A percentile compares a stretch with the other conserved stretches of the same genome.
Evolutionary conservation across 2,113 vertebrate genomes (phyloP).

Genomic region (Perccottus glenii): DNA sequence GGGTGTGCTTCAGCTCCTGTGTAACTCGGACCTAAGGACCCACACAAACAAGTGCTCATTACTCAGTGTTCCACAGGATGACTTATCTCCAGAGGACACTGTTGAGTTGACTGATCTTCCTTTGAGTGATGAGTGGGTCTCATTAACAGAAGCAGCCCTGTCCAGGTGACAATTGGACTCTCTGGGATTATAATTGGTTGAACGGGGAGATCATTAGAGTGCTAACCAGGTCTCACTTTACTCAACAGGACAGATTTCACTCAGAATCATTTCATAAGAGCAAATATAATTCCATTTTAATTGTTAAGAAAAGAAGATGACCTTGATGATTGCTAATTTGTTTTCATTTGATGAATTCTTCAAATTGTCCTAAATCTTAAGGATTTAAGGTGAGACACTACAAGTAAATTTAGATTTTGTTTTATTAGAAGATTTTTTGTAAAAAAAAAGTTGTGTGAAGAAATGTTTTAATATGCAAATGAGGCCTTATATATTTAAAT

Average conservation of each 20-base stretch:
- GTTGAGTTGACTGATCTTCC: conserved; percentile 18
- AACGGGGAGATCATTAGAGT: conserved; percentile 17
- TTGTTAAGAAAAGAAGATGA: no score
- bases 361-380: no score
- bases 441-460: no score
- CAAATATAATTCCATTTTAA: no score
- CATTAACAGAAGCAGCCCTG: conserved; percentile 1
- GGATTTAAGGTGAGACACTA: no score
- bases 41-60: conserved; percentile 45
- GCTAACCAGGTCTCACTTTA: not conserved
- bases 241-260: not conserved
- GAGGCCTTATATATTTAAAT: no score
- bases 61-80: not conserved
- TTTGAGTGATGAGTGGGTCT: conserved; percentile 8
- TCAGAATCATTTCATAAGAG: no score
- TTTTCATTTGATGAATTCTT: no score
- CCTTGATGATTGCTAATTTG: no score
- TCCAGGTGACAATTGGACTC: conserved; percentile 19
- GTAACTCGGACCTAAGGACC: conserved; percentile 85
- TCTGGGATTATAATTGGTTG: conserved; percentile 22
- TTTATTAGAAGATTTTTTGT: no score
- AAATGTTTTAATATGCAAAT: no score
- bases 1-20: conserved; percentile 95
- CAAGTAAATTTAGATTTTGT: no score
- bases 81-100: not conserved